Conservation (phyloP, 1,140 invertebrate genomes). For the Cydia fagiglandana region DNA sequence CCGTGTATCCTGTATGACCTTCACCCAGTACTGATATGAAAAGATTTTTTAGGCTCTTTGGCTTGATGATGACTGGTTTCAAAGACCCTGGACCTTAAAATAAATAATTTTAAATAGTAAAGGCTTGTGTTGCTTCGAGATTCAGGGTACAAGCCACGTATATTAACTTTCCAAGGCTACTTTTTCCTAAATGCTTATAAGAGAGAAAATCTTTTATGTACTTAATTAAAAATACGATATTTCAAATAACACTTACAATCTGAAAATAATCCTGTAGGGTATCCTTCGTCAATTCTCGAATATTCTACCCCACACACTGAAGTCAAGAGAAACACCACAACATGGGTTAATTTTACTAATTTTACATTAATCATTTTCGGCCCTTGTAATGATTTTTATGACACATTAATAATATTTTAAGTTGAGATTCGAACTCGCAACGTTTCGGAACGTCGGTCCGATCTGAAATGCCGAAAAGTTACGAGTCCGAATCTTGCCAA, state of each 20-base stretch:
- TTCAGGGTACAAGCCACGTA: too few species aligned
- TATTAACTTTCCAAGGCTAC: too few species aligned
- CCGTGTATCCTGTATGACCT: constrained; percentile 26
- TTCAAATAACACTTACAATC: not conserved
- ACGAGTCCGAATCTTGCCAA: too few species aligned
- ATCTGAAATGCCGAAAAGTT: too few species aligned
- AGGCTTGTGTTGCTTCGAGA: not conserved
- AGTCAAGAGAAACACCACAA: not conserved
- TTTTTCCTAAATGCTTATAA: too few species aligned
- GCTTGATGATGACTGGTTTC: constrained; percentile 51
- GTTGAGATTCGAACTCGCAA: too few species aligned
- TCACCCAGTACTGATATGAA: constrained; percentile 42
- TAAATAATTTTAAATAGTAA: not conserved
- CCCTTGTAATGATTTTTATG: too few species aligned
- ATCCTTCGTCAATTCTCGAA: not conserved
- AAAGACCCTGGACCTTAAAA: constrained; percentile 61
- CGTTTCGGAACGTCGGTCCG: too few species aligned
- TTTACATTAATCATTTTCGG: too few species aligned
- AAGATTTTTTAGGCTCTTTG: constrained; percentile 51
- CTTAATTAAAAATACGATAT: not conserved
- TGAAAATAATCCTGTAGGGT: not conserved
- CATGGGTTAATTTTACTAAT: too few species aligned
- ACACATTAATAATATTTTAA: too few species aligned
- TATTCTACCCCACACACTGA: not conserved
- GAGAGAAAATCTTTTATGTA: too few species aligned